These are phyloP conservation scores for Yponomeuta sedellus DNA, from an alignment of 2,888 invertebrate species.

Conservation along the genomic window DNA sequence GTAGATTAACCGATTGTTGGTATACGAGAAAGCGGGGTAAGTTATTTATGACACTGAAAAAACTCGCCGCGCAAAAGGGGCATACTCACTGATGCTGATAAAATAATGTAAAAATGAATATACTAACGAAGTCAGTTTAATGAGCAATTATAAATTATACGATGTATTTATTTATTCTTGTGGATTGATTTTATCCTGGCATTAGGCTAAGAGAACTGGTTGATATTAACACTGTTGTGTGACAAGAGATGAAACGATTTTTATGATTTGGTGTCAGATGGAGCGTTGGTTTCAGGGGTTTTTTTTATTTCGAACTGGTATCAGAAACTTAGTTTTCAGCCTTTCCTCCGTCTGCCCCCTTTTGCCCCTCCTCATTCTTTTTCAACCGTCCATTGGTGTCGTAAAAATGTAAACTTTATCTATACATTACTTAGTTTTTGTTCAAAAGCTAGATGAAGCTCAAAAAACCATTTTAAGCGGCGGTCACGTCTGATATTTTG, in stretches of 20 bases:
- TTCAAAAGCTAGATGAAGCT: slow-evolving; percentile 19
- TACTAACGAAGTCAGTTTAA: slow-evolving; percentile 9
- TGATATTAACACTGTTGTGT: too few species aligned
- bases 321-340: not conserved
- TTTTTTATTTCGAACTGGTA: too few species aligned
- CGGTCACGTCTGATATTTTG: too few species aligned
- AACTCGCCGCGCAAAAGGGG: not conserved
- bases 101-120: not conserved
- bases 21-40: too few species aligned
- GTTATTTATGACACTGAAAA: not conserved
- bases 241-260: too few species aligned
- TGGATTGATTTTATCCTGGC: not conserved
- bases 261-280: too few species aligned
- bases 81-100: not conserved
- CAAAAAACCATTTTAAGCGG: too few species aligned
- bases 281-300: too few species aligned
- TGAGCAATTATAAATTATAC: slow-evolving; percentile 10
- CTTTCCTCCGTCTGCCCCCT: not conserved
- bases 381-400: slow-evolving; percentile 72
- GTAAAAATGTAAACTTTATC: slow-evolving; percentile 35
- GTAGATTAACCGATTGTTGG: too few species aligned
- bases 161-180: not conserved
- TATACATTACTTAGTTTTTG: slow-evolving; percentile 19
- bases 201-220: not conserved
- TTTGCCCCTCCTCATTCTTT: slow-evolving; percentile 33